phyloP scores from a whole-genome alignment of 2,113 vertebrate species.

The Pelecanus crispus region DNA sequence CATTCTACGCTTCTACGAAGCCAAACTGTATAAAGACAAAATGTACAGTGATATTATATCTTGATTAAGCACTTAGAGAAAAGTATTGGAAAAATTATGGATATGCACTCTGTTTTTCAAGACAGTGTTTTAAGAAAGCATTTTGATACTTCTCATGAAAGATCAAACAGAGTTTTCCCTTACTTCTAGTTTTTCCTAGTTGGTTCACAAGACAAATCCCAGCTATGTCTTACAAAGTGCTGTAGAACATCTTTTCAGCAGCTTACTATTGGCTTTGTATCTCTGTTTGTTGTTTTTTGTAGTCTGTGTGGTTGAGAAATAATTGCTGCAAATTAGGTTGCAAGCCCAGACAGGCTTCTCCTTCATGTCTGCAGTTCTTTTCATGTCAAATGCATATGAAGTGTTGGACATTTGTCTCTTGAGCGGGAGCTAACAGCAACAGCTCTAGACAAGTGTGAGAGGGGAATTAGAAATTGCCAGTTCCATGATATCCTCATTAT shows the following conservation, averaged over 20 bases:
- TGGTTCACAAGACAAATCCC: neutral
- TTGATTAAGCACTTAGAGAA: neutral
- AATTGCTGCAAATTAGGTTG: neutral
- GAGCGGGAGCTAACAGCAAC: neutral
- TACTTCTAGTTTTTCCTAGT: neutral
- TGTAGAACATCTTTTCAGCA: neutral
- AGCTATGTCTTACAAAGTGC: neutral
- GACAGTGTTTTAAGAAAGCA: neutral
- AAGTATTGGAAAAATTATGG: neutral
- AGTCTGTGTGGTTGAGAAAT: neutral
- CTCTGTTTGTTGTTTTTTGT: neutral
- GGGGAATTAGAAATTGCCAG: neutral
- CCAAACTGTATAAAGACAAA: neutral
- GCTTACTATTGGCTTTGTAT: neutral
- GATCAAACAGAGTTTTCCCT: neutral
- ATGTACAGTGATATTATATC: neutral
- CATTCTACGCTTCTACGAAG: neutral
- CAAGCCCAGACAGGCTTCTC: neutral
- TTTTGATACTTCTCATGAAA: neutral
- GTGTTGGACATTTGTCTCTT: neutral
- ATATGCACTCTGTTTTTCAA: neutral
- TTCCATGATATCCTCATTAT: neutral
- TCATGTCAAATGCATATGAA: neutral
- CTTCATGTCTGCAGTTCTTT: neutral
- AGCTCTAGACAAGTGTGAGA: conserved; percentile 1